Conservation (phyloP, 1,140 invertebrate species). For the Potamilus streckersoni region DNA sequence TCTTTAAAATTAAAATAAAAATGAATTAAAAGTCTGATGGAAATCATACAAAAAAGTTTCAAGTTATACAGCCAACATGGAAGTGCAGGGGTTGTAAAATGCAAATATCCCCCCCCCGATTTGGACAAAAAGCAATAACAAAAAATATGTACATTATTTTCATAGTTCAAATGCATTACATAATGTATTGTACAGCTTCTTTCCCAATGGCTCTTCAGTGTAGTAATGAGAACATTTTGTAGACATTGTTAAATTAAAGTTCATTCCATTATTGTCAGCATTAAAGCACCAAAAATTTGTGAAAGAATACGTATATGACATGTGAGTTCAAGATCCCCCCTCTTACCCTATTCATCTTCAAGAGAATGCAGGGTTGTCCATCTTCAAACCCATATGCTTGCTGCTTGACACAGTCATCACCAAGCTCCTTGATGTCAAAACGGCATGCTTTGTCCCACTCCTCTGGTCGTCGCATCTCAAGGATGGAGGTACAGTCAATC, state of each 20-base stretch:
- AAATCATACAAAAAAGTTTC: too few species aligned
- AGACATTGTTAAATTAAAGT: not conserved
- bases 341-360: conserved; percentile 64
- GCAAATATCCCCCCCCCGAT: too few species aligned
- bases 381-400: conserved; percentile 63
- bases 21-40: too few species aligned
- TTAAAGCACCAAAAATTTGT: not conserved
- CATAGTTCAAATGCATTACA: too few species aligned
- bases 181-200: too few species aligned
- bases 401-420: conserved; percentile 58
- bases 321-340: not conserved
- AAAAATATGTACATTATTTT: too few species aligned
- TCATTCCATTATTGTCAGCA: not conserved
- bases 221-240: not conserved
- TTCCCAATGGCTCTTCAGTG: not conserved
- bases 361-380: conserved; percentile 61
- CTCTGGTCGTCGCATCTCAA: conserved; percentile 21
- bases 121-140: too few species aligned
- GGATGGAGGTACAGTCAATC: conserved; percentile 36
- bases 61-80: too few species aligned
- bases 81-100: too few species aligned
- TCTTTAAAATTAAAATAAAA: too few species aligned
- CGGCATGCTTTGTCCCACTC: conserved; percentile 52
- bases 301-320: not conserved
- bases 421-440: conserved; percentile 51